Conservation (phyloP, 2,113 vertebrate genomes). For the Myocastor coypus region DNA sequence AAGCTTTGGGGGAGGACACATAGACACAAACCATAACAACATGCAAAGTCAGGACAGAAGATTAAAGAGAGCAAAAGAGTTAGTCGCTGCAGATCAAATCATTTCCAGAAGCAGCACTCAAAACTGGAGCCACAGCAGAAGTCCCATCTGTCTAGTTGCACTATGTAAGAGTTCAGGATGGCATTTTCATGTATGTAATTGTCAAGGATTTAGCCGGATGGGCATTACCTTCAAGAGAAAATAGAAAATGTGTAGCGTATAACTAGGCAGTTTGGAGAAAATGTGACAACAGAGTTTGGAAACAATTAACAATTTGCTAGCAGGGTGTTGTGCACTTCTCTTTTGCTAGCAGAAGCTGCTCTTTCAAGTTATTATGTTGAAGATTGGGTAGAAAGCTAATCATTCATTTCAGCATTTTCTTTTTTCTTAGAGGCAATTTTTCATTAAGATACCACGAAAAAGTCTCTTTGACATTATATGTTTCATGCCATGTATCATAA, state of each 20-base stretch:
- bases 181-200: neutral
- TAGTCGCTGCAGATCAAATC: neutral
- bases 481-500: neutral
- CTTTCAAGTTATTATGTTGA: neutral
- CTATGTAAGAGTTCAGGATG: neutral
- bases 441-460: slow-evolving; percentile 6
- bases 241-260: neutral
- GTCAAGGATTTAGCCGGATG: neutral
- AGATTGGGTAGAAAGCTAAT: neutral
- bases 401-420: neutral
- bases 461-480: neutral
- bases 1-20: too few species aligned
- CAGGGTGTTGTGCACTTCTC: neutral
- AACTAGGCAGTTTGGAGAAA: neutral
- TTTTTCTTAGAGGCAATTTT: neutral
- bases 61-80: neutral
- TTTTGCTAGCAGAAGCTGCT: neutral
- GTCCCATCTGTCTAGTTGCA: neutral
- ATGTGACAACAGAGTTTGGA: neutral
- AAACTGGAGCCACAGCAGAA: neutral
- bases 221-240: neutral
- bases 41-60: neutral
- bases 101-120: neutral
- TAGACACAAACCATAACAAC: too few species aligned
- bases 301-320: neutral